These are phyloP conservation scores for Salticus scenicus DNA, from an alignment of 2,888 invertebrate genomes.

Conservation along the genomic window DNA sequence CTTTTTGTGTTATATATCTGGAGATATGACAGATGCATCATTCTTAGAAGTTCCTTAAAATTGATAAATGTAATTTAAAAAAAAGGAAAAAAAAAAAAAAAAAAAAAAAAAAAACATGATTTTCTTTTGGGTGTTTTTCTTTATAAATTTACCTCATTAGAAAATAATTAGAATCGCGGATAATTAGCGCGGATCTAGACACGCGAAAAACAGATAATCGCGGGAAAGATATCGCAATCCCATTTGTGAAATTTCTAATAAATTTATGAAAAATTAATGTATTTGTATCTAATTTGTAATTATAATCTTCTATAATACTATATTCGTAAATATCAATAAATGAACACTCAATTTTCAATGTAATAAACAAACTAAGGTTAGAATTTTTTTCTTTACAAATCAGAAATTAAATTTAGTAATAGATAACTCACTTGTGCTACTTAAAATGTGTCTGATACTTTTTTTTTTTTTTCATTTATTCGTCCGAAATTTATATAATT, in stretches of 20 bases:
- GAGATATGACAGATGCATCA: not conserved
- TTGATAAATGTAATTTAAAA: not conserved
- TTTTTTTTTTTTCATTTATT: too few species aligned
- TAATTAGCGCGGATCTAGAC: not conserved
- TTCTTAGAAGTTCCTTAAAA: not conserved
- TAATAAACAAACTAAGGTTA: too few species aligned
- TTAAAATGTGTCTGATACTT: too few species aligned
- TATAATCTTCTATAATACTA: too few species aligned
- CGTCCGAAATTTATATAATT: too few species aligned
- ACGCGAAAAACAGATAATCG: constrained; percentile 7
- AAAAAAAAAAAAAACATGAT: not conserved
- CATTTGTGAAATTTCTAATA: not conserved
- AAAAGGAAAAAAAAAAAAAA: too few species aligned
- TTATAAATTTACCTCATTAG: not conserved
- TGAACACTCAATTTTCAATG: too few species aligned
- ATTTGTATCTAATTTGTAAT: constrained; percentile 5
- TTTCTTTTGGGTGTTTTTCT: not conserved
- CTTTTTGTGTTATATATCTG: not conserved
- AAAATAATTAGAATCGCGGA: not conserved
- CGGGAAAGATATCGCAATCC: not conserved
- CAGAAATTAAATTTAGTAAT: too few species aligned
- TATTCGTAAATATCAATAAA: too few species aligned
- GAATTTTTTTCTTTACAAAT: too few species aligned
- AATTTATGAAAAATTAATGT: not conserved
- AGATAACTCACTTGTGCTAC: too few species aligned